Evolutionary conservation across 2,797 vertebrate genomes (phyloP), one percentile per base, ranked within the genome.

Genomic region (Podargus strigoides): DNA sequence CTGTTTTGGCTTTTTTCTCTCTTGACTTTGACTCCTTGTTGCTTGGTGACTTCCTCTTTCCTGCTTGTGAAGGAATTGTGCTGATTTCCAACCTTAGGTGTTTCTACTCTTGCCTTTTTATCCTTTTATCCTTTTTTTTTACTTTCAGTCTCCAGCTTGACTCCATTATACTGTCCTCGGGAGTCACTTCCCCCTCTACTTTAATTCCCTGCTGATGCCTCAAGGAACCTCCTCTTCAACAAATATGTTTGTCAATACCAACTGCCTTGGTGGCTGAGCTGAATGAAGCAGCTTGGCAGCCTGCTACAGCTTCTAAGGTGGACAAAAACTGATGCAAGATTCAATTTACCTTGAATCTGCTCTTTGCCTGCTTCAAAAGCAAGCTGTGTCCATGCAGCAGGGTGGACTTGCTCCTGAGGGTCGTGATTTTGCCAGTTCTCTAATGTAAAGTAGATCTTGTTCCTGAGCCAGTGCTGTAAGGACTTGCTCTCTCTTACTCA

Each of bases 81-180:
- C 49, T 14, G 17, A 16, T 66, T 75, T 78, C 47, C n/a, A 78
- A 8, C 11, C 9, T 59, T 16, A 19, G 34, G 7, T 58, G 18
- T 56, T 85, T 75, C 37, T 12, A 10, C 41, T 64, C 22, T 30
- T 73, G 17, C 13, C 16, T 63, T 62, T 80, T 32, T 50, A 58
- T 53, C n/a, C n/a, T n/a, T n/a, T n/a, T n/a, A n/a, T n/a, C n/a
- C 2, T 4, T 66, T 8, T 34, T 26, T 26, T 60, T 41, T 34
- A 2, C 24, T 67, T 44, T 77, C 14, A 36, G 5, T 75, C 28
- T 56, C 0, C 0, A 70, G 27, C 19, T 52, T 64, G 24, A 28
- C 21, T 70, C 19, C 22, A 1, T 49, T 67, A 19, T 32, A 3
- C 3, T 66, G 26, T 46, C 9, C 32, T 84, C 7, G 0, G 0